phyloP scores from a whole-genome alignment of 1,140 invertebrate genomes.

The Pseudomyrmex pallidus region DNA sequence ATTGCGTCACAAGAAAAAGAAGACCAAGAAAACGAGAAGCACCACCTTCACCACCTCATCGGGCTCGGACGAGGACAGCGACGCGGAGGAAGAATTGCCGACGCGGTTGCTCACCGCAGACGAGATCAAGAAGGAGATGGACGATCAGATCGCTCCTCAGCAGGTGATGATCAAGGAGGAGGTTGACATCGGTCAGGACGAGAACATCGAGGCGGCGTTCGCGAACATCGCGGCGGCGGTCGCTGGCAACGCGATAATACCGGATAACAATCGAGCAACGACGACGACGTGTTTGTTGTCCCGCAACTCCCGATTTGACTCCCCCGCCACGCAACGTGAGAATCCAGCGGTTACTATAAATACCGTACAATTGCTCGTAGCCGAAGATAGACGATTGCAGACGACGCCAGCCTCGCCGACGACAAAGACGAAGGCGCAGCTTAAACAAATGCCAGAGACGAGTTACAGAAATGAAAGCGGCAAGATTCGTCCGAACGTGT shows the following conservation, averaged over 20 bases:
- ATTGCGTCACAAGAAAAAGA: conserved; percentile 74
- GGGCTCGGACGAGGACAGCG: conserved; percentile 16
- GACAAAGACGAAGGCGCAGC: conserved; percentile 78
- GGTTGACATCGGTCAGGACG: conserved; percentile 47
- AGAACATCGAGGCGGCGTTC: not conserved
- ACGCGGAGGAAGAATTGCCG: not conserved
- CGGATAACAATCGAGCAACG: too few species aligned
- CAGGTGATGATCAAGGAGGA: conserved; percentile 75
- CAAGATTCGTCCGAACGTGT: not conserved
- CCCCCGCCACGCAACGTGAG: not conserved
- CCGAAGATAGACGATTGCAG: not conserved
- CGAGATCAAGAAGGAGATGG: conserved; percentile 81
- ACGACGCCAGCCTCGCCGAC: not conserved
- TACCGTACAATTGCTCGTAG: not conserved
- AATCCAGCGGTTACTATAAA: not conserved
- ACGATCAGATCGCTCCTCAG: conserved; percentile 80
- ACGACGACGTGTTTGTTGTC: not conserved
- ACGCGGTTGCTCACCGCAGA: conserved; percentile 72
- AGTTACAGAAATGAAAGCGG: not conserved
- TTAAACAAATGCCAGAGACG: conserved; percentile 79
- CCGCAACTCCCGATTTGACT: not conserved
- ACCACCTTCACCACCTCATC: conserved; percentile 29
- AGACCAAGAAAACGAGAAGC: conserved; percentile 33
- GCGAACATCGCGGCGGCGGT: not conserved
- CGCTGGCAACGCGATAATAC: not conserved